These are phyloP conservation scores for Euwallacea fornicatus DNA, from an alignment of 1,140 invertebrate genomes.

Conservation along the genomic window DNA sequence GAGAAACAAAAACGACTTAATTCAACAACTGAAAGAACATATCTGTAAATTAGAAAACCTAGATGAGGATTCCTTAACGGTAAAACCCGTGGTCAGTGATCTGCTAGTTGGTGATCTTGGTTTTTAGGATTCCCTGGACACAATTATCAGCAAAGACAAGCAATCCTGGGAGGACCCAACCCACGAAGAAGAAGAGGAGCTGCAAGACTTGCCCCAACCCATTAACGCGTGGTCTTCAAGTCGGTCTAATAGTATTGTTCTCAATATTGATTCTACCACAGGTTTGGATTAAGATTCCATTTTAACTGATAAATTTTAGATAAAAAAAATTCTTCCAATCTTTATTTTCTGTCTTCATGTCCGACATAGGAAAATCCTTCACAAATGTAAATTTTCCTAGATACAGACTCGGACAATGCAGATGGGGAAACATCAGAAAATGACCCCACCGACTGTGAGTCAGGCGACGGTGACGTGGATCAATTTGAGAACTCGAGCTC, in stretches of 20 bases:
- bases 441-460: slow-evolving; percentile 41
- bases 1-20: slow-evolving; percentile 73
- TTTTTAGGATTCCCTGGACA: slow-evolving; percentile 51
- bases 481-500: slow-evolving; percentile 45
- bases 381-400: slow-evolving; percentile 10
- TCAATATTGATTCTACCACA: slow-evolving; percentile 58
- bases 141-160: slow-evolving; percentile 51
- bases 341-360: background rate
- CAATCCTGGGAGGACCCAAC: slow-evolving; percentile 64
- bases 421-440: slow-evolving; percentile 39
- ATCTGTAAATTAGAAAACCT: slow-evolving; percentile 68
- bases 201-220: slow-evolving; percentile 58
- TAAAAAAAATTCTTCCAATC: background rate
- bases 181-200: slow-evolving; percentile 60
- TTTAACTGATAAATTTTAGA: background rate
- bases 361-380: background rate
- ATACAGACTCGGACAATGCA: slow-evolving; percentile 39
- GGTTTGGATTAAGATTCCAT: slow-evolving; percentile 39
- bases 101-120: background rate
- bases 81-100: slow-evolving; percentile 36
- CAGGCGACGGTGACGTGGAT: slow-evolving; percentile 42
- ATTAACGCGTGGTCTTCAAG: slow-evolving; percentile 50
- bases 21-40: slow-evolving; percentile 70
- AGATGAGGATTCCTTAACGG: slow-evolving; percentile 60
- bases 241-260: slow-evolving; percentile 53